Base-by-base conservation (phyloP, 2,888 invertebrate genomes). In the Parnassius mnemosyne region DNA sequence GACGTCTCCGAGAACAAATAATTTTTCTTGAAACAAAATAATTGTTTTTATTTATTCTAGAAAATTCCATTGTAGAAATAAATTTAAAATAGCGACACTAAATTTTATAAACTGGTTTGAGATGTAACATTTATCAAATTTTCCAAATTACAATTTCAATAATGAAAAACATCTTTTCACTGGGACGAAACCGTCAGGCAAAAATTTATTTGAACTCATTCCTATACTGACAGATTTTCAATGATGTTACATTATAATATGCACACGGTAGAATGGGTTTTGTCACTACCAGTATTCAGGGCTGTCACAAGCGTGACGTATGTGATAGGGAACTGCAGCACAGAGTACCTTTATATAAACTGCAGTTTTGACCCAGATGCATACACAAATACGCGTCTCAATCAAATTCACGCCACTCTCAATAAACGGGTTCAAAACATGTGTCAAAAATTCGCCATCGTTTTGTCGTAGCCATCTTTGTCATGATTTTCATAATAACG, bases 341-440 rank as follows among this genome's bases (percentile, higher is more conserved):
- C n/a, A n/a, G n/a, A n/a, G n/a, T n/a, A n/a, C n/a, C n/a, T n/a
- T n/a, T n/a, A n/a, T n/a, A n/a, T n/a, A 3, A 20, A 20, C 20
- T 63, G 51, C 56, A 61, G 50, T 46, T 55, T 41, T 56, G 63
- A 63, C 63, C 59, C 47, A 63, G 51, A 59, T 63, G 42, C 54
- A 60, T 60, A 44, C 42, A 12, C 42, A 62, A 49, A 43, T 53
- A 53, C 49, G 54, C 63, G 46, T 63, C 47, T 52, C 25, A 46
- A 55, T 58, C 44, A 47, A 46, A 56, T 41, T 47, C 52, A 58
- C 58, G 55, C 55, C 58, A 43, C 54, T 34, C 16, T 44, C 52
- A 51, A 50, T 59, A 59, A 63, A 57, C 20, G 53, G 50, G 46
- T 54, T 51, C 47, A 34, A 53, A 50, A 61, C 57, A 53, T 53